Conservation (phyloP, 2,888 invertebrate species). For the Scaptomyza reducta region DNA sequence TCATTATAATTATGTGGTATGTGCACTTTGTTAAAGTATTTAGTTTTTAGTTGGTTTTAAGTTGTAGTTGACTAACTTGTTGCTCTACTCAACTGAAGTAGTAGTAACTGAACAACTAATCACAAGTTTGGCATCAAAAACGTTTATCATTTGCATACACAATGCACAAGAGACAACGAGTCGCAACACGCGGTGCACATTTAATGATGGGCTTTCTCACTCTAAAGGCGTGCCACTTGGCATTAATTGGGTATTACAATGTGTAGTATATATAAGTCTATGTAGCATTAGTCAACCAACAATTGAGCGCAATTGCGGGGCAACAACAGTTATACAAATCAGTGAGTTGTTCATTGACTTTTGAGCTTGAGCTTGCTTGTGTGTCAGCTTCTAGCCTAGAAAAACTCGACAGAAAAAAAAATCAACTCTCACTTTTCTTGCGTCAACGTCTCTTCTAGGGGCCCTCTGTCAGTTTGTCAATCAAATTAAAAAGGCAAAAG, state of each 20-base stretch:
- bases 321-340: conserved; percentile 41
- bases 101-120: neutral
- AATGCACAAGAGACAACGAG: conserved; percentile 3
- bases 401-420: conserved; percentile 6
- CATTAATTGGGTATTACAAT: conserved; percentile 61
- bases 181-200: conserved; percentile 48
- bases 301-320: conserved; percentile 50
- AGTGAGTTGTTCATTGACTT: conserved; percentile 53
- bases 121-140: conserved; percentile 15
- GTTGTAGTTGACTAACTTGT: neutral
- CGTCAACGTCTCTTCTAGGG: conserved; percentile 44
- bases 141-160: conserved; percentile 34
- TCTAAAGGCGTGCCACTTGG: conserved; percentile 50
- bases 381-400: conserved; percentile 43
- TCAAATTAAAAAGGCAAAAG: conserved; percentile 37
- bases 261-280: neutral
- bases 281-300: neutral
- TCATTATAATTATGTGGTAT: conserved; percentile 36
- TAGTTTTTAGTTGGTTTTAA: conserved; percentile 6
- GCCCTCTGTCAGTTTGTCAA: conserved; percentile 62
- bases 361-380: conserved; percentile 21
- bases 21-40: conserved; percentile 41
- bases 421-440: conserved; percentile 59
- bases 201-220: conserved; percentile 54
- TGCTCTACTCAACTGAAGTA: neutral